phyloP scores from a whole-genome alignment of 30 jellyfish, hydroid and myxozoan genomes.

The Chrysaora quinquecirrha region DNA sequence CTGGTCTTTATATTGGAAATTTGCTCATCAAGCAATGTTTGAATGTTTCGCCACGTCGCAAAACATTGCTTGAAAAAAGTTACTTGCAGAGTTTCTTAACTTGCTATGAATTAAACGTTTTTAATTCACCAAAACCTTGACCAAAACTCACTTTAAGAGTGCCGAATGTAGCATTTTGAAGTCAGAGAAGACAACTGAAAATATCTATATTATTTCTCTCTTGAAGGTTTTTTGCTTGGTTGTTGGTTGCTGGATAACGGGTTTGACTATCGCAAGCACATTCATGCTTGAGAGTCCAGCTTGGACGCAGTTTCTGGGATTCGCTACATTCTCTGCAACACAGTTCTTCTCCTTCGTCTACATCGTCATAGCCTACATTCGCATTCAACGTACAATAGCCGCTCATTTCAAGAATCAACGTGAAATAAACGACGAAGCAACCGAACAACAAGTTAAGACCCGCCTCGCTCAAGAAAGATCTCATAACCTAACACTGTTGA shows the following conservation, averaged over 20 bases:
- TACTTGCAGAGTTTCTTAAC: too few relatives aligned
- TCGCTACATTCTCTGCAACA: conserved; percentile 42
- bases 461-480: conserved; percentile 18
- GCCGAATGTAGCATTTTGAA: too few relatives aligned
- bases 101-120: too few relatives aligned
- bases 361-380: conserved; percentile 26
- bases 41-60: too few relatives aligned
- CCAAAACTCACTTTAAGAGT: too few relatives aligned
- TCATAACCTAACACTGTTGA: conserved; percentile 42
- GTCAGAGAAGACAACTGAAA: too few relatives aligned
- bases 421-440: neutral
- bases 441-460: neutral
- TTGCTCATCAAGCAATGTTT: too few relatives aligned
- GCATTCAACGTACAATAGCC: conserved; percentile 14
- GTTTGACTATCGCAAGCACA: conserved; percentile 24
- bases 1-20: too few relatives aligned
- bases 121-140: too few relatives aligned
- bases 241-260: conserved; percentile 15
- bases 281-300: conserved; percentile 37
- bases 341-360: conserved; percentile 40
- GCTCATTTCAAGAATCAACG: conserved; percentile 23
- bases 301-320: conserved; percentile 42
- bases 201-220: neutral
- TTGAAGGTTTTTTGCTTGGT: conserved; percentile 13
- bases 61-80: too few relatives aligned